Evolutionary conservation across 2,888 invertebrate species (phyloP), one percentile per base, ranked within the genome.

Genomic region (Nipponacmea schrenckii): DNA sequence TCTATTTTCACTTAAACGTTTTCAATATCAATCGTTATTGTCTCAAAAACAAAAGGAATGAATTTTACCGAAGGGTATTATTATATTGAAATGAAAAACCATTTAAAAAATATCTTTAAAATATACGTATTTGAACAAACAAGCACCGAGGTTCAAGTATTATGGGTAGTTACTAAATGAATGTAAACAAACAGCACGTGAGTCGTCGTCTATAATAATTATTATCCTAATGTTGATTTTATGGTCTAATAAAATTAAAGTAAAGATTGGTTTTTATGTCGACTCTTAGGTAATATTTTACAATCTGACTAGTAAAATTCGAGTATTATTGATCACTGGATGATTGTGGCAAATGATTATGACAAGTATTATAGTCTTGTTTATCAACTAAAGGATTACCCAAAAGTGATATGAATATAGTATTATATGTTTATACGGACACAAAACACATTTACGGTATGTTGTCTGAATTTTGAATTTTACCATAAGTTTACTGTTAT

Each of bases 131-230:
- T 31, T n/a, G n/a, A 31, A 39, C 39, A 39, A 39, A 39, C 39
- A 5, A 39, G 3, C 10, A 39, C 8, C 8, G 10, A 39, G 8
- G 39, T 5, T 39, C 1, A 10, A 39, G 39, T 10, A 39, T 39
- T 39, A 2, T 39, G 39, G 39, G 39, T 39, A 39, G 31, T 31
- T 5, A 39, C 39, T 39, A 10, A 39, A 2, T 39, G 39, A 39
- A 56, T 24, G 56, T 56, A 56, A 56, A 56, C 56, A 56, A 56
- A 56, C 39, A 39, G 39, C 56, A 56, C 56, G 56, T 56, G 56
- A 56, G 56, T 56, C 39, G 39, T 39, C 39, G 39, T 39, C 39
- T 39, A 39, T 39, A 39, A 39, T 39, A 5, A 39, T 39, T 39
- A 39, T 39, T 39, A 39, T 39, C 39, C 24, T 24, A 24, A 56